Evolutionary conservation across 2,797 vertebrate genomes (phyloP), one percentile per base, ranked within the genome.

Genomic region (Microchirus variegatus): DNA sequence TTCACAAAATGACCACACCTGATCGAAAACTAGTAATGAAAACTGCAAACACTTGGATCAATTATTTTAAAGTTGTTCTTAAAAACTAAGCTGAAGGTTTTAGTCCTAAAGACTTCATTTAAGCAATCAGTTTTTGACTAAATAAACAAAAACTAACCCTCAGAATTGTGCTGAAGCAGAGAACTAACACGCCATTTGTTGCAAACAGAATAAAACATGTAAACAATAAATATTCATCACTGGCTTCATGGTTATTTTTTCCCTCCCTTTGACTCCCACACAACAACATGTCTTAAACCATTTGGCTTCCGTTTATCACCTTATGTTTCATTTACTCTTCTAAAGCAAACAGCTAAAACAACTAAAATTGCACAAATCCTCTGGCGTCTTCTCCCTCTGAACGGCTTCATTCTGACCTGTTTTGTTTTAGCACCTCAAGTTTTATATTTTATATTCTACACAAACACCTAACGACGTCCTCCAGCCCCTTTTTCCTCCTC

Each of bases 161-260:
- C 36, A 10, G 11, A 14, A 17, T 38, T 8, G 8, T 45, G 13
- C 6, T 53, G 22, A 12, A 19, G 8, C 35, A 51, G 56, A 18
- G 14, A 78, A 76, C 40, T 37, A n/a, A 9, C 5, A 9, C 40
- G 50, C 13, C 22, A 63, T 59, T 38, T 68, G 59, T 43, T 45
- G 56, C 63, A 84, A 85, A 82, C 75, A 61, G 57, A 56, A 5
- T 59, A 53, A 73, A 70, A 70, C 63, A 53, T 41, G 44, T 12
- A 16, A 22, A 38, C 22, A 51, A 14, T 12, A 40, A 10, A 69
- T 42, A 53, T 49, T 75, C 3, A 10, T 60, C 16, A 35, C 37
- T 54, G n/a, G 35, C 17, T 41, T 69, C 10, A 18, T 15, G 18
- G 16, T 52, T 54, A n/a, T 55, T 1, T 46, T 52, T 62, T 50